phyloP scores from a whole-genome alignment of 2,888 invertebrate genomes.

The Stenodema calcarata region DNA sequence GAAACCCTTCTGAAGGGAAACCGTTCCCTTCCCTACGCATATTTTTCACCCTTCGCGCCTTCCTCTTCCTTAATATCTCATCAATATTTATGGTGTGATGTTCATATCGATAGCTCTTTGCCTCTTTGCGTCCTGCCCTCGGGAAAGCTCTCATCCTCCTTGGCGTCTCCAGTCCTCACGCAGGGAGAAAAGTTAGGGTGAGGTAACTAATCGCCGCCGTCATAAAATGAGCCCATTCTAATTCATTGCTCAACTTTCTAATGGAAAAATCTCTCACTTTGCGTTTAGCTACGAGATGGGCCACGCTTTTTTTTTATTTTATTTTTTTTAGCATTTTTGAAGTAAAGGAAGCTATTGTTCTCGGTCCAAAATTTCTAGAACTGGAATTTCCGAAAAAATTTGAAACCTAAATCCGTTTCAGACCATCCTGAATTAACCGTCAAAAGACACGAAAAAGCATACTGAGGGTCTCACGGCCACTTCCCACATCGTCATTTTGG shows the following conservation, averaged over 20 bases:
- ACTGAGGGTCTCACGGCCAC: no score
- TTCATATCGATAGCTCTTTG: constrained; percentile 43
- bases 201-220: constrained; percentile 36
- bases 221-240: constrained; percentile 5
- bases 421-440: no score
- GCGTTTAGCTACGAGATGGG: no score
- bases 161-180: background rate
- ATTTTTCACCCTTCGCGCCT: constrained; percentile 25
- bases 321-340: no score
- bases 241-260: constrained; percentile 39
- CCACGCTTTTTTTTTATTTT: no score
- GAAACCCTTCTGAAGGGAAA: background rate
- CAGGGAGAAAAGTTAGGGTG: background rate
- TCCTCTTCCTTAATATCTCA: constrained; percentile 19
- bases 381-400: no score
- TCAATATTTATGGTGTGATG: constrained; percentile 45
- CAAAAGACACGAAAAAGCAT: no score
- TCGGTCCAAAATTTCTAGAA: no score
- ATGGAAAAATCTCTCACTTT: background rate
- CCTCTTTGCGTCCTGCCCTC: background rate
- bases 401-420: no score
- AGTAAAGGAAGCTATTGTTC: no score
- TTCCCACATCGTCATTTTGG: no score
- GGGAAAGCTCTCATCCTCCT: background rate
- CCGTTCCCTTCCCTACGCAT: background rate